A percentile compares a stretch with the other conserved stretches of the same genome.
Evolutionary conservation across 2,113 vertebrate genomes (phyloP).

Genomic region (Apistogramma diplotaenia): DNA sequence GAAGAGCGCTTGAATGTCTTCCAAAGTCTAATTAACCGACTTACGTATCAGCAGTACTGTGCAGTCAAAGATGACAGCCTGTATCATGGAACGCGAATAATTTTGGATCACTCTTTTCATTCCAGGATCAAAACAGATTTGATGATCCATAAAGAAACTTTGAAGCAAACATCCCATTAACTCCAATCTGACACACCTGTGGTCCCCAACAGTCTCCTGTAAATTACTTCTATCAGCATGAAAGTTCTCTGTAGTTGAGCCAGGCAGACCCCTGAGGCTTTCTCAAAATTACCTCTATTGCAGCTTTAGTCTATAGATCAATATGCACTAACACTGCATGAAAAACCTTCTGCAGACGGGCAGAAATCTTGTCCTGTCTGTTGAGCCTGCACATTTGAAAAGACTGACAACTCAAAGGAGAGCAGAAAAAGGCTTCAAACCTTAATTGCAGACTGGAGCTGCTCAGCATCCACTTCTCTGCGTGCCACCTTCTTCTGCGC

Average conservation of each 20-base stretch:
- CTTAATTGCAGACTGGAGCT: conserved; percentile 30
- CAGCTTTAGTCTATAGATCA: background rate
- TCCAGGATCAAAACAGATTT: background rate
- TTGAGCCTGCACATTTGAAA: background rate
- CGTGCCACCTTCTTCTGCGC: background rate
- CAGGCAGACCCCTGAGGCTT: background rate
- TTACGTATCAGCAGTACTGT: background rate
- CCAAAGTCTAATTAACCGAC: conserved; percentile 11
- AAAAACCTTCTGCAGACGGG: background rate
- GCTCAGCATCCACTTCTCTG: conserved; percentile 35
- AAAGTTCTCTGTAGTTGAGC: conserved; percentile 25
- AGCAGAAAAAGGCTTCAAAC: conserved; percentile 25
- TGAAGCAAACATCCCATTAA: background rate
- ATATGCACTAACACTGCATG: background rate
- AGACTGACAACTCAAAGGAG: background rate
- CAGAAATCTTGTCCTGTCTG: background rate
- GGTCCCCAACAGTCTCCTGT: background rate
- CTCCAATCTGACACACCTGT: background rate
- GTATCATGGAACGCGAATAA: background rate
- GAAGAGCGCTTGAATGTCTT: background rate
- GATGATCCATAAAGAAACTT: background rate
- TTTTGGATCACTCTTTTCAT: background rate
- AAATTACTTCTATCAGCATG: background rate
- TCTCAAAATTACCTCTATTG: background rate
- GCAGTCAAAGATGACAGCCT: background rate